Conservation (phyloP, 37 sponge, comb jelly and placozoan genomes). For the Haliclona indistincta region DNA sequence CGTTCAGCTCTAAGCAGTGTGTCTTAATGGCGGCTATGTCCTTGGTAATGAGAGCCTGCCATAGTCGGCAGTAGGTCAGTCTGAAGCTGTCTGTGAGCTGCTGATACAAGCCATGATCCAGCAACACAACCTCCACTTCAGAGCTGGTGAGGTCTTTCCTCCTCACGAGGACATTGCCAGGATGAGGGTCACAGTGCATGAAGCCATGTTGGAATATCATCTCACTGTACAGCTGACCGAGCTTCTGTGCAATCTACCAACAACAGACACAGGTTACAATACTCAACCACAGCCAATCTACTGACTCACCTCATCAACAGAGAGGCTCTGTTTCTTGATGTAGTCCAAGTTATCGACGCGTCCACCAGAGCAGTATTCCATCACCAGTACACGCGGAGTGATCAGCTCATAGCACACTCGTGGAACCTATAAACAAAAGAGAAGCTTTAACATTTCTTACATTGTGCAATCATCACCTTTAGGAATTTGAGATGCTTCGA, state of each 20-base stretch:
- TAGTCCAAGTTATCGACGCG: slow-evolving; percentile 77
- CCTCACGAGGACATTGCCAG: slow-evolving; percentile 90
- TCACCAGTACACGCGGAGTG: slow-evolving; percentile 82
- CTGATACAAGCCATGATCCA: slow-evolving; percentile 92
- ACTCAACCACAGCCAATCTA: no score
- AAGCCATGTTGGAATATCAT: slow-evolving; percentile 91
- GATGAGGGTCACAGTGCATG: slow-evolving; percentile 97
- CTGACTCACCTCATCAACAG: slow-evolving; percentile 67
- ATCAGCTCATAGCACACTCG: slow-evolving; percentile 82
- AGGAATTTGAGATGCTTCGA: slow-evolving; percentile 12
- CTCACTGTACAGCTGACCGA: slow-evolving; percentile 85
- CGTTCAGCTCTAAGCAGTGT: slow-evolving; percentile 70
- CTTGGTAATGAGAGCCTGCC: slow-evolving; percentile 79
- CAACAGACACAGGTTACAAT: not conserved
- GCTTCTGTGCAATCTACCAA: slow-evolving; percentile 29
- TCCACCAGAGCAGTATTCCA: slow-evolving; percentile 89
- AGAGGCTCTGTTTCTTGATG: slow-evolving; percentile 49
- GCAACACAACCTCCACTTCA: slow-evolving; percentile 67
- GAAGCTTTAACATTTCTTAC: not conserved
- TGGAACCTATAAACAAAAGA: slow-evolving; percentile 48
- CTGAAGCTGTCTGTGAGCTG: slow-evolving; percentile 68
- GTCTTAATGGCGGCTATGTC: slow-evolving; percentile 63
- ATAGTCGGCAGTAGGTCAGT: slow-evolving; percentile 87
- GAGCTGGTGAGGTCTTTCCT: slow-evolving; percentile 16
- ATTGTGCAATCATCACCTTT: not conserved